Evolutionary conservation across 2,888 invertebrate species (phyloP).

Genomic region (Epinotia bilunana): DNA sequence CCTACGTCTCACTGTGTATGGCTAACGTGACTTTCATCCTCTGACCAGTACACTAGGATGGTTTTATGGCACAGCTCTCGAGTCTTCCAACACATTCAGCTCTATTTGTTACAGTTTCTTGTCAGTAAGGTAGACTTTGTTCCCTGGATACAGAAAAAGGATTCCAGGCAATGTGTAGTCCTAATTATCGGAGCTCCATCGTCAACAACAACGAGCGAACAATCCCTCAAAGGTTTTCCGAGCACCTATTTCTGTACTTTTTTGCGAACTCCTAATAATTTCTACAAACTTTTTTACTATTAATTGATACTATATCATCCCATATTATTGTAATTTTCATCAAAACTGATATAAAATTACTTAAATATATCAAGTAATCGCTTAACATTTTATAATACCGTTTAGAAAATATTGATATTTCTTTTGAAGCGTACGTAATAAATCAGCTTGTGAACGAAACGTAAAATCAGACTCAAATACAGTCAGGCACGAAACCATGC

Average conservation of each 20-base stretch:
- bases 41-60: neutral
- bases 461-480: constrained; percentile 31
- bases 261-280: constrained; percentile 19
- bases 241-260: constrained; percentile 4
- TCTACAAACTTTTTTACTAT: constrained; percentile 27
- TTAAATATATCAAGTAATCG: constrained; percentile 29
- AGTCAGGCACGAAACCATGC: constrained; percentile 33
- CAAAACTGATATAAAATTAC: constrained; percentile 42
- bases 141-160: neutral
- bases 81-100: neutral
- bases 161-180: neutral
- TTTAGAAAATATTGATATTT: constrained; percentile 41
- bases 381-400: constrained; percentile 31
- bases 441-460: constrained; percentile 24
- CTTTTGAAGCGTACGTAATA: constrained; percentile 30
- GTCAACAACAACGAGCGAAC: neutral
- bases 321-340: constrained; percentile 25
- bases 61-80: neutral
- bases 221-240: constrained; percentile 3
- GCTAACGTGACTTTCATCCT: neutral
- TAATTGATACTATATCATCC: constrained; percentile 36
- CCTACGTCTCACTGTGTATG: neutral
- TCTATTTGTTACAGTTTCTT: neutral
- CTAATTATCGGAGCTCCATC: neutral
- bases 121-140: neutral